Conservation (phyloP, 2,888 invertebrate species). For the Thereva nobilitata region DNA sequence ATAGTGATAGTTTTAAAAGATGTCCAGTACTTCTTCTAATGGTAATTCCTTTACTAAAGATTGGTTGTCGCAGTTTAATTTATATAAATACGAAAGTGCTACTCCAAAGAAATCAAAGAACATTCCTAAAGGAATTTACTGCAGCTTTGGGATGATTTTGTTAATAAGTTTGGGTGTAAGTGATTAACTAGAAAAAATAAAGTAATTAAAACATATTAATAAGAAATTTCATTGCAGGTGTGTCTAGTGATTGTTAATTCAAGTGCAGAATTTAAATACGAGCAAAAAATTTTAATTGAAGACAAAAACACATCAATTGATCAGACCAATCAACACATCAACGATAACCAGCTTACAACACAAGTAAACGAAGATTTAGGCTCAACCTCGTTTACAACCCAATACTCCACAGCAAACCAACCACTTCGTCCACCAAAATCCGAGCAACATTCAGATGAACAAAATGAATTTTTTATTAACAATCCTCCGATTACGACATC, state of each 20-base stretch:
- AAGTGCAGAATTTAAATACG: not conserved
- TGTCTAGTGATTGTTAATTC: constrained; percentile 13
- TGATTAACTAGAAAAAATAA: not conserved
- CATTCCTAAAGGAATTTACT: not conserved
- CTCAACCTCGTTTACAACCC: no score
- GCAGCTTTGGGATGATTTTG: constrained; percentile 13
- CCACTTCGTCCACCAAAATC: not conserved
- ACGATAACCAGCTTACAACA: not conserved
- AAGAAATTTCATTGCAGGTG: constrained; percentile 3
- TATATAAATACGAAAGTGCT: constrained; percentile 35
- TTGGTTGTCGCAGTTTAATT: constrained; percentile 30
- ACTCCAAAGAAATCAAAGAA: not conserved
- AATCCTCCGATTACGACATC: no score
- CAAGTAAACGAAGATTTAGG: no score
- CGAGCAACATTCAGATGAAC: not conserved
- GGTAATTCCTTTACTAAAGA: constrained; percentile 11
- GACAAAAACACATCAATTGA: not conserved
- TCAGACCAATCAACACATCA: not conserved
- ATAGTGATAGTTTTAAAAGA: not conserved
- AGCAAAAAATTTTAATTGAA: not conserved
- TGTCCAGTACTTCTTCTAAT: constrained; percentile 16
- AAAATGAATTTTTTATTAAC: no score
- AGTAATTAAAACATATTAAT: not conserved
- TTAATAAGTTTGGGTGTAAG: constrained; percentile 26
- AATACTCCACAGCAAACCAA: no score